Evolutionary conservation across 2,113 vertebrate species (phyloP).

Genomic region (Paracanthobrama guichenoti): DNA sequence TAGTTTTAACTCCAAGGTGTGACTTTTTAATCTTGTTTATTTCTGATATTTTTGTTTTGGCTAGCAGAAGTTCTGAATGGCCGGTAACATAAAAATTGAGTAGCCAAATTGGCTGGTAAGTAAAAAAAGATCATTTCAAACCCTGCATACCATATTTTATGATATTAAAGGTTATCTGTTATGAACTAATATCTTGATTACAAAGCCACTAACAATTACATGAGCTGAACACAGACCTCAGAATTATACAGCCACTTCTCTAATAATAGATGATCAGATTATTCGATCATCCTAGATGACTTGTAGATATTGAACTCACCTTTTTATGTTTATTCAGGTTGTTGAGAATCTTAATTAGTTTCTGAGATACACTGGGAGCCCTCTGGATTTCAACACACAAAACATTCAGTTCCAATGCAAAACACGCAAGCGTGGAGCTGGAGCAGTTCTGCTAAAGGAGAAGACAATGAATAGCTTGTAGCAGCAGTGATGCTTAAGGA

Average conservation of each 20-base stretch:
- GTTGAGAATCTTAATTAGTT: slow-evolving; percentile 16
- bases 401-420: slow-evolving; percentile 50
- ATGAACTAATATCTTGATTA: background rate
- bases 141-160: no score
- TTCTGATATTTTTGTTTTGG: no score
- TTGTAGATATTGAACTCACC: slow-evolving; percentile 43
- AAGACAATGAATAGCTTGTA: background rate
- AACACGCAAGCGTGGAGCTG: slow-evolving; percentile 53
- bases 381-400: slow-evolving; percentile 44
- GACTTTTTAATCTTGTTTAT: no score
- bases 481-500: background rate
- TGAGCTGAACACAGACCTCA: no score
- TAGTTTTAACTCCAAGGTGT: no score
- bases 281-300: background rate
- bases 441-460: slow-evolving; percentile 62
- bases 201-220: background rate
- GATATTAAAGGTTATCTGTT: background rate
- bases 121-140: no score
- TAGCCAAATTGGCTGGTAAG: no score
- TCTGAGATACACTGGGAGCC: no score
- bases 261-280: background rate
- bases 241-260: background rate
- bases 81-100: no score
- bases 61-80: no score
- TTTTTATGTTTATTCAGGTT: background rate